These are phyloP conservation scores for Coreoperca whiteheadi DNA, from an alignment of 2,113 vertebrate genomes.

Conservation along the genomic window DNA sequence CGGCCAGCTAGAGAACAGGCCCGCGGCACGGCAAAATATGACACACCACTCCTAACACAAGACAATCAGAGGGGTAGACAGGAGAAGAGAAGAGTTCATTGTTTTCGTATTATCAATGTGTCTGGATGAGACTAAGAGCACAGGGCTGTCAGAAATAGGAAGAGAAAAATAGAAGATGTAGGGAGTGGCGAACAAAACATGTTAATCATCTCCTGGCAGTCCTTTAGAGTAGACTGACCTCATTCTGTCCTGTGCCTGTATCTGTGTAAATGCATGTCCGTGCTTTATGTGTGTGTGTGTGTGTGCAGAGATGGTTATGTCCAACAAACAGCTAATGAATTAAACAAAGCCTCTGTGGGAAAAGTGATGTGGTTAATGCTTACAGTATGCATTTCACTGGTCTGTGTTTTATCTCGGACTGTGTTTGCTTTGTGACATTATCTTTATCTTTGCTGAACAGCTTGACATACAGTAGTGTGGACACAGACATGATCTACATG, in stretches of 20 bases:
- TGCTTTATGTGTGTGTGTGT: neutral
- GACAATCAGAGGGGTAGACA: constrained; percentile 21
- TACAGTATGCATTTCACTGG: constrained; percentile 13
- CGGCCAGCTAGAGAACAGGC: constrained; percentile 56
- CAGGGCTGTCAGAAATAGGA: constrained; percentile 28
- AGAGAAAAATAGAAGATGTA: constrained; percentile 1
- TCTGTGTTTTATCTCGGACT: constrained; percentile 22
- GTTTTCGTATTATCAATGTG: constrained; percentile 4
- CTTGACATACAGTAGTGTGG: constrained; percentile 7
- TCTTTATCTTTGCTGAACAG: constrained; percentile 41
- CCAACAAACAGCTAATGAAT: constrained; percentile 50
- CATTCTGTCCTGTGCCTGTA: constrained; percentile 57
- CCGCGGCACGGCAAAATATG: constrained; percentile 30
- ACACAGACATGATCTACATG: constrained; percentile 27
- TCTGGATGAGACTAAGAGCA: constrained; percentile 29
- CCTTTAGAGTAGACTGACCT: constrained; percentile 50
- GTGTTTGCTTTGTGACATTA: neutral
- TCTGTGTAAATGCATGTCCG: constrained; percentile 19
- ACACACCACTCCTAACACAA: constrained; percentile 17
- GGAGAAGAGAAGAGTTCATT: constrained; percentile 14
- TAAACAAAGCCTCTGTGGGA: constrained; percentile 45
- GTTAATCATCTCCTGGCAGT: constrained; percentile 56
- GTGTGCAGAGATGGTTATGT: constrained; percentile 16
- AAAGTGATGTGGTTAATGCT: constrained; percentile 54
- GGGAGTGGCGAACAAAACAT: constrained; percentile 36